Conservation (phyloP, 1,140 invertebrate genomes). For the Drosophila cardini region DNA sequence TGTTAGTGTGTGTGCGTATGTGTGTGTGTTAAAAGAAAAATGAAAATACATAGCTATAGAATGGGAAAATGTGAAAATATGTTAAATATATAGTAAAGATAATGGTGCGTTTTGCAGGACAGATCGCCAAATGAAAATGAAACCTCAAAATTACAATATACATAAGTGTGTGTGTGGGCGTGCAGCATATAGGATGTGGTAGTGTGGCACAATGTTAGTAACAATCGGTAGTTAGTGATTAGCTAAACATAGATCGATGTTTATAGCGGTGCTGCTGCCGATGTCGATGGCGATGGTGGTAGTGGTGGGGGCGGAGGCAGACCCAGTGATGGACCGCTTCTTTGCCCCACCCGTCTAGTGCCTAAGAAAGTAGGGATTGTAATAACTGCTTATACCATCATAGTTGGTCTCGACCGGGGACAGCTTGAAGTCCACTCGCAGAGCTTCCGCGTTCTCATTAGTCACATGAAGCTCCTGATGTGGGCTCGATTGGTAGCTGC, state of each 20-base stretch:
- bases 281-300: background rate
- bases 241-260: slow-evolving; percentile 8
- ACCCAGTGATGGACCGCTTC: background rate
- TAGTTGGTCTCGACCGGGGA: slow-evolving; percentile 72
- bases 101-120: background rate
- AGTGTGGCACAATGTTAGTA: slow-evolving; percentile 31
- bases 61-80: background rate
- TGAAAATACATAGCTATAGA: background rate
- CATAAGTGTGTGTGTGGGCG: slow-evolving; percentile 30
- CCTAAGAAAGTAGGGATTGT: slow-evolving; percentile 81
- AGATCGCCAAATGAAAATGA: background rate
- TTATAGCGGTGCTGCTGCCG: slow-evolving; percentile 7
- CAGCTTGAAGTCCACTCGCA: slow-evolving; percentile 81
- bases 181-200: slow-evolving; percentile 1
- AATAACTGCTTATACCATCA: slow-evolving; percentile 84
- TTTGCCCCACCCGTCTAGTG: slow-evolving; percentile 51
- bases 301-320: background rate
- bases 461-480: slow-evolving; percentile 71
- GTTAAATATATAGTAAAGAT: background rate
- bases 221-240: slow-evolving; percentile 3
- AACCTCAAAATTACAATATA: slow-evolving; percentile 26
- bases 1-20: background rate
- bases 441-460: slow-evolving; percentile 72
- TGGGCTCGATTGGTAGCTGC: slow-evolving; percentile 73
- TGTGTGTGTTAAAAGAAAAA: background rate